Evolutionary conservation across 1,140 invertebrate species (phyloP).

Genomic region (Pseudobourletiella spinata): DNA sequence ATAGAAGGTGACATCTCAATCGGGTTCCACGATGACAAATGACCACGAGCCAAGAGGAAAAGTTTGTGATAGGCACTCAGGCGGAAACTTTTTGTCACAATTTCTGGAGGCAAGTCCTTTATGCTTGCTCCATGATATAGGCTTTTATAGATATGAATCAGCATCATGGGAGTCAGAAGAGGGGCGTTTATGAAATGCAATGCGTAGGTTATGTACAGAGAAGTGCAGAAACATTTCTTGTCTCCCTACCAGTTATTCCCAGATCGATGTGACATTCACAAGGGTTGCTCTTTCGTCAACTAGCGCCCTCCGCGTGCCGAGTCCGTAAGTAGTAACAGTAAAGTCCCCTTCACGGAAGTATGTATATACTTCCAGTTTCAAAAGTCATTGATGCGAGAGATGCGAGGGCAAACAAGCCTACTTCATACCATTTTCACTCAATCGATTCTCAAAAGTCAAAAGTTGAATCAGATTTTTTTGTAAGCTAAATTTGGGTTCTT

Average conservation of each 20-base stretch:
- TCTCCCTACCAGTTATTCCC: no score
- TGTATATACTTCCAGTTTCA: no score
- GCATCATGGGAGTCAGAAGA: no score
- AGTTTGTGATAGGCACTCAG: conserved; percentile 8
- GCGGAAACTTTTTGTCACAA: conserved; percentile 16
- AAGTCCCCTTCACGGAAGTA: no score
- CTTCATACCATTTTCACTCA: not conserved
- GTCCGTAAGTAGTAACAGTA: not conserved
- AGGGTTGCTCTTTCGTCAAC: no score
- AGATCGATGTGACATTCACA: not conserved
- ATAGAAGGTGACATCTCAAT: conserved; percentile 19
- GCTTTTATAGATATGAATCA: no score
- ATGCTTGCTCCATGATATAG: no score
- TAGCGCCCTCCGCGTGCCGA: no score
- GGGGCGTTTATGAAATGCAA: no score
- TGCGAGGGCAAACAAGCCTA: not conserved
- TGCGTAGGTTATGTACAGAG: not conserved
- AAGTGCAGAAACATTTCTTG: not conserved
- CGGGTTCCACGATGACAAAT: conserved; percentile 22
- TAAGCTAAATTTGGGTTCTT: not conserved
- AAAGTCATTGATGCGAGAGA: not conserved
- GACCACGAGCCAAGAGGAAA: conserved; percentile 11
- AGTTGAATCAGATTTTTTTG: not conserved
- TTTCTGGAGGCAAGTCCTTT: conserved; percentile 13
- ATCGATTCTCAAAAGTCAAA: not conserved